phyloP scores from a whole-genome alignment of 2,888 invertebrate genomes.

The Heliconius ethilla region DNA sequence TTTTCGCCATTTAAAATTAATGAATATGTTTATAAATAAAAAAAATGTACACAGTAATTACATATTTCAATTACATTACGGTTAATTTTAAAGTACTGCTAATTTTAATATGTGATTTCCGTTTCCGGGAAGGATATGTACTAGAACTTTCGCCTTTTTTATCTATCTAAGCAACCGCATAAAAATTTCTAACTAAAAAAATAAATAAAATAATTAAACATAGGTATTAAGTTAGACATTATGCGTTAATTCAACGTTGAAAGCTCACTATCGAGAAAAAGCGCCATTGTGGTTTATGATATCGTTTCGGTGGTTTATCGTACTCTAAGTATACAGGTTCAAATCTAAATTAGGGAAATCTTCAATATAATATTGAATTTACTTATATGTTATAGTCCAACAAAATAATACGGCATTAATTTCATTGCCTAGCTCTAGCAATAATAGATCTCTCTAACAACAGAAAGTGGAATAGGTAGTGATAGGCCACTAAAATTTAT shows the following conservation, averaged over 20 bases:
- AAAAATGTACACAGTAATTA: neutral
- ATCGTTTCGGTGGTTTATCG: too few species aligned
- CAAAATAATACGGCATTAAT: too few species aligned
- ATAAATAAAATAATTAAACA: neutral
- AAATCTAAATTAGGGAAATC: too few species aligned
- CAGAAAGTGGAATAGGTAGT: neutral
- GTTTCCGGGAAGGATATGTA: constrained; percentile 15
- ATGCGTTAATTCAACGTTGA: neutral
- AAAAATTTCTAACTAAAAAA: neutral
- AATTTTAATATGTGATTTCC: neutral
- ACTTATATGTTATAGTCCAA: too few species aligned
- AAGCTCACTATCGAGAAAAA: neutral
- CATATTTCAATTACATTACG: neutral
- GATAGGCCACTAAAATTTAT: neutral
- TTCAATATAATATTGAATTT: too few species aligned
- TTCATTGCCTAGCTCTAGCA: too few species aligned
- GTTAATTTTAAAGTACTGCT: constrained; percentile 1
- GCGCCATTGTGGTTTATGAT: too few species aligned
- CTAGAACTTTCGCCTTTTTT: constrained; percentile 17
- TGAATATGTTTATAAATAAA: neutral
- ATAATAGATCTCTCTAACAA: neutral
- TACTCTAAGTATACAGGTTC: too few species aligned
- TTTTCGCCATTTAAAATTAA: neutral
- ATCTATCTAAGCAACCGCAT: neutral
- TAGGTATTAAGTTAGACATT: neutral